Conservation (phyloP, 2,113 vertebrate species). For the Eubucco bourcierii region DNA sequence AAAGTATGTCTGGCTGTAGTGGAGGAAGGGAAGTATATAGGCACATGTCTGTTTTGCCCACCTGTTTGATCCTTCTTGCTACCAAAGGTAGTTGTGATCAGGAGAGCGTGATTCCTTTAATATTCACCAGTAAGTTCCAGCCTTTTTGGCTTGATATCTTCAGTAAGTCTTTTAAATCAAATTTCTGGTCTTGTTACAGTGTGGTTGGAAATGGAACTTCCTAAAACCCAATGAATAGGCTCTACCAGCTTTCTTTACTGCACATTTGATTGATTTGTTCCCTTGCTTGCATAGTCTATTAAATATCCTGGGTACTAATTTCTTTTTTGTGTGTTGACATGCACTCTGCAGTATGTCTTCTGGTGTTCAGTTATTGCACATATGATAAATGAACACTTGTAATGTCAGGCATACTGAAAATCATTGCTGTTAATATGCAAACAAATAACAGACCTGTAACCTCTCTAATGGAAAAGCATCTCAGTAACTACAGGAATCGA, state of each 20-base stretch:
- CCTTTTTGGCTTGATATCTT: neutral
- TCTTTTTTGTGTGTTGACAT: neutral
- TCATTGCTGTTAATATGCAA: slow-evolving; percentile 27
- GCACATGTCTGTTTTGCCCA: neutral
- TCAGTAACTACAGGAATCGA: slow-evolving; percentile 21
- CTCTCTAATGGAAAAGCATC: slow-evolving; percentile 20
- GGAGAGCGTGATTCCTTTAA: neutral
- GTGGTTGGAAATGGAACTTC: neutral
- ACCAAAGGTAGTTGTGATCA: neutral
- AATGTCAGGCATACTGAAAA: slow-evolving; percentile 12
- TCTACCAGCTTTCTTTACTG: neutral
- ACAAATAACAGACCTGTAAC: slow-evolving; percentile 20
- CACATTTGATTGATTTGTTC: neutral
- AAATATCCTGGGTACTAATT: slow-evolving; percentile 8
- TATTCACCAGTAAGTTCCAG: neutral
- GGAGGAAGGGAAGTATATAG: neutral
- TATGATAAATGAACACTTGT: slow-evolving; percentile 18
- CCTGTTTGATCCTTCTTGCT: neutral
- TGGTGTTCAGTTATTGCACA: neutral
- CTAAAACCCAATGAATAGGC: neutral
- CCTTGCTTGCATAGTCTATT: neutral
- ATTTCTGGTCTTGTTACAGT: neutral
- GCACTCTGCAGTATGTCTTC: neutral
- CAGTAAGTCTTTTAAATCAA: neutral
- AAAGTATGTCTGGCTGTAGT: neutral